These are phyloP conservation scores for Colostygia pectinataria DNA, from an alignment of 2,888 invertebrate species.

Conservation along the genomic window DNA sequence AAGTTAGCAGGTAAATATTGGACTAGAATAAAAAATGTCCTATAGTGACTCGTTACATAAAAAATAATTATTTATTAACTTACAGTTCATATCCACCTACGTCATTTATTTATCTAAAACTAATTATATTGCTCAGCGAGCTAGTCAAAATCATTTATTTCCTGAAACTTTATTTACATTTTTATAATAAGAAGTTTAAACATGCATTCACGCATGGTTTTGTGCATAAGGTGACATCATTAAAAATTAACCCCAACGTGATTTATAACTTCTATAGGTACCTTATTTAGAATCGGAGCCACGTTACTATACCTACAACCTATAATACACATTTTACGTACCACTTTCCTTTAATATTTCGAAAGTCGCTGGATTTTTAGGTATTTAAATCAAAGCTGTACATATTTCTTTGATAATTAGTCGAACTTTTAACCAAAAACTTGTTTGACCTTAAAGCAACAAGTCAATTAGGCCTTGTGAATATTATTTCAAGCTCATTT, in stretches of 20 bases:
- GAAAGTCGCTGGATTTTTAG: not conserved
- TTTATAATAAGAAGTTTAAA: not conserved
- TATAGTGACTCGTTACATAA: not conserved
- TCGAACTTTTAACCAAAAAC: too few species aligned
- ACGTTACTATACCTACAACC: not conserved
- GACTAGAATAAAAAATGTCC: conserved; percentile 4
- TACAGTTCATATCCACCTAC: not conserved
- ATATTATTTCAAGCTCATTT: not conserved
- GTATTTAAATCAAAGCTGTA: too few species aligned
- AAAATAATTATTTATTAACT: not conserved
- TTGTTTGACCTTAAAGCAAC: not conserved
- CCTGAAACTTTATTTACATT: not conserved
- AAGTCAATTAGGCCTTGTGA: not conserved
- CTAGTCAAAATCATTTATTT: not conserved
- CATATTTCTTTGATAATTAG: too few species aligned
- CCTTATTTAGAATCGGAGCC: conserved; percentile 1
- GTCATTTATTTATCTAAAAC: too few species aligned
- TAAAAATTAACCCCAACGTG: conserved; percentile 16
- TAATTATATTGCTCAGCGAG: not conserved
- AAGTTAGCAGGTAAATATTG: not conserved
- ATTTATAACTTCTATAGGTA: conserved; percentile 11
- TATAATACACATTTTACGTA: conserved; percentile 14
- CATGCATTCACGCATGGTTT: not conserved
- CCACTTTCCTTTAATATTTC: conserved; percentile 9
- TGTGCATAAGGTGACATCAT: not conserved